These are phyloP conservation scores for Porites lutea DNA, from an alignment of 64 coral and sea anemone species.

Conservation along the genomic window DNA sequence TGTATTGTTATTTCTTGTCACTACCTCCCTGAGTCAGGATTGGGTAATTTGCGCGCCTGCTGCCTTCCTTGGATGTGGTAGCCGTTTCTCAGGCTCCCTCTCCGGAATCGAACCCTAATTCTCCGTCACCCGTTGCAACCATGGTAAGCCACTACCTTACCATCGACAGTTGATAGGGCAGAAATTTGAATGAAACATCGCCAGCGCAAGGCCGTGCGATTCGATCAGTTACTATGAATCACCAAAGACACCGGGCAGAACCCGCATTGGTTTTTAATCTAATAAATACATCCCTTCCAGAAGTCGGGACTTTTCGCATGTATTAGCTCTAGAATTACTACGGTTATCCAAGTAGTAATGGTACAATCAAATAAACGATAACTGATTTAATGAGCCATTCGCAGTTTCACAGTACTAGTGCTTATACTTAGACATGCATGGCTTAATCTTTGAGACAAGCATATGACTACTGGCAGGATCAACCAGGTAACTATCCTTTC, in stretches of 20 bases:
- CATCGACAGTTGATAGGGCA: conserved; percentile 55
- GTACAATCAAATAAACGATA: conserved; percentile 69
- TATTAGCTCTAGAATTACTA: conserved; percentile 84
- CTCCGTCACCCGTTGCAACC: conserved; percentile 63
- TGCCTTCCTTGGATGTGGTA: conserved; percentile 52
- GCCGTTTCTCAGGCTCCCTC: conserved; percentile 47
- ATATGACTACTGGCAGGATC: conserved; percentile 92
- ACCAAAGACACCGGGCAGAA: conserved; percentile 40
- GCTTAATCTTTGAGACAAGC: conserved; percentile 92
- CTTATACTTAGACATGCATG: conserved; percentile 85
- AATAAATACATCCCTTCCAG: conserved; percentile 66
- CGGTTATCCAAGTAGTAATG: conserved; percentile 60
- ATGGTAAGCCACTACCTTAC: conserved; percentile 63
- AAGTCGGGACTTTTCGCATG: conserved; percentile 68
- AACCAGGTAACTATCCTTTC: conserved; percentile 67
- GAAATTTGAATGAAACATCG: conserved; percentile 63
- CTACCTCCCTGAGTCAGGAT: conserved; percentile 61
- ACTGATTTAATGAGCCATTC: conserved; percentile 82
- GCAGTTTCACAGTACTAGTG: conserved; percentile 80
- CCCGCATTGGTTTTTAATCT: conserved; percentile 64
- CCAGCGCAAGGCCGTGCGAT: conserved; percentile 54
- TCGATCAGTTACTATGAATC: conserved; percentile 60
- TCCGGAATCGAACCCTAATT: conserved; percentile 67
- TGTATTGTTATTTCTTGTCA: conserved; percentile 76
- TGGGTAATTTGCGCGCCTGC: conserved; percentile 59